These are phyloP conservation scores for Euphydryas editha DNA, from an alignment of 2,888 invertebrate species.

Conservation along the genomic window DNA sequence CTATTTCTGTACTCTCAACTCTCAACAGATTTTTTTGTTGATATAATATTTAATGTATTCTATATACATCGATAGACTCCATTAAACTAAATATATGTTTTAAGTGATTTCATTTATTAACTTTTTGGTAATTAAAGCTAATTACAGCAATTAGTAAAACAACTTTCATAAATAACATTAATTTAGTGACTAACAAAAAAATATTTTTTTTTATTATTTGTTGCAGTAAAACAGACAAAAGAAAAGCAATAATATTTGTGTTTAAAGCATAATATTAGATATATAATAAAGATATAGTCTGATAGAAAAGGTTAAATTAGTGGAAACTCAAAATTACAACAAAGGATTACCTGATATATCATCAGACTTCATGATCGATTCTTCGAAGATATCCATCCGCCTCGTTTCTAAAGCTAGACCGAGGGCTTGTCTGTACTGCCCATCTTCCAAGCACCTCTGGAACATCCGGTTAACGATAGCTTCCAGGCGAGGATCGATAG, in stretches of 20 bases:
- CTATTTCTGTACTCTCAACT: too few species aligned
- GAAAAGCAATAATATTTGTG: too few species aligned
- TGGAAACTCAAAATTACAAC: neutral
- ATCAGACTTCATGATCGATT: slow-evolving; percentile 95
- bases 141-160: neutral
- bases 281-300: neutral
- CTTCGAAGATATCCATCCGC: slow-evolving; percentile 98
- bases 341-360: slow-evolving; percentile 86
- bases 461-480: slow-evolving; percentile 99
- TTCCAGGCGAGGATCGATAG: slow-evolving; percentile 92
- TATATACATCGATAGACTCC: too few species aligned
- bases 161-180: too few species aligned
- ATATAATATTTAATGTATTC: too few species aligned
- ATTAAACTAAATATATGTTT: too few species aligned
- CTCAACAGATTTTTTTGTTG: too few species aligned
- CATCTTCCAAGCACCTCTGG: slow-evolving; percentile 96
- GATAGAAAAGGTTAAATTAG: neutral
- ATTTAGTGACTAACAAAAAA: too few species aligned
- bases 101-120: too few species aligned
- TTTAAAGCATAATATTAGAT: neutral
- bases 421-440: slow-evolving; percentile 97
- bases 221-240: too few species aligned
- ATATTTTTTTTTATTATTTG: too few species aligned
- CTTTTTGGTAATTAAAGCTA: too few species aligned
- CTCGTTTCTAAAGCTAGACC: slow-evolving; percentile 98